Evolutionary conservation across 2,797 vertebrate species (phyloP).

Genomic region (Enteromius argenteus): DNA sequence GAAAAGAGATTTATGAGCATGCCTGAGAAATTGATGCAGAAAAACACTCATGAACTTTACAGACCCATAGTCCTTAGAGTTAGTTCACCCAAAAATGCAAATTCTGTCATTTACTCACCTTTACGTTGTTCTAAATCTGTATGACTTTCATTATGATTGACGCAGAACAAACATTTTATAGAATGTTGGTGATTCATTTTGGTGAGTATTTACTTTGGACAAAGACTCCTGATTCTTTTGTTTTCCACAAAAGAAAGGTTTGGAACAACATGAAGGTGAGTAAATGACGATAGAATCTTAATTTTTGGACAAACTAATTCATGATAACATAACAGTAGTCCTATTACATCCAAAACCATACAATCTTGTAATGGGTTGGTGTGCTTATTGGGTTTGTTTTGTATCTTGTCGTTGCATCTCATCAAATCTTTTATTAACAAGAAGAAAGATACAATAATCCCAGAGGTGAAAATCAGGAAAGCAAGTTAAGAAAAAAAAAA

Average conservation of each 20-base stretch:
- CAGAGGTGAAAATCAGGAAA: neutral
- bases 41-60: neutral
- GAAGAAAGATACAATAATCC: neutral
- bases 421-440: neutral
- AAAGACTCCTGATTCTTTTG: neutral
- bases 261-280: neutral
- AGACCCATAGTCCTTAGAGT: neutral
- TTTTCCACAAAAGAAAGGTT: neutral
- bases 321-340: neutral
- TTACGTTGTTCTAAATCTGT: neutral
- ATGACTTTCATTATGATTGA: constrained; percentile 5
- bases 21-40: neutral
- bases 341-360: neutral
- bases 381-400: neutral
- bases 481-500: neutral
- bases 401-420: neutral
- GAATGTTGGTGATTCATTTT: neutral
- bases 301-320: neutral
- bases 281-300: neutral
- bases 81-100: neutral
- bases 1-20: neutral
- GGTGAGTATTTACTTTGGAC: neutral
- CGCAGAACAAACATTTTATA: too few relatives aligned
- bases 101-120: neutral
- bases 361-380: neutral